Evolutionary conservation across 2,888 invertebrate genomes (phyloP).

Genomic region (Hyposoter dolosus): DNA sequence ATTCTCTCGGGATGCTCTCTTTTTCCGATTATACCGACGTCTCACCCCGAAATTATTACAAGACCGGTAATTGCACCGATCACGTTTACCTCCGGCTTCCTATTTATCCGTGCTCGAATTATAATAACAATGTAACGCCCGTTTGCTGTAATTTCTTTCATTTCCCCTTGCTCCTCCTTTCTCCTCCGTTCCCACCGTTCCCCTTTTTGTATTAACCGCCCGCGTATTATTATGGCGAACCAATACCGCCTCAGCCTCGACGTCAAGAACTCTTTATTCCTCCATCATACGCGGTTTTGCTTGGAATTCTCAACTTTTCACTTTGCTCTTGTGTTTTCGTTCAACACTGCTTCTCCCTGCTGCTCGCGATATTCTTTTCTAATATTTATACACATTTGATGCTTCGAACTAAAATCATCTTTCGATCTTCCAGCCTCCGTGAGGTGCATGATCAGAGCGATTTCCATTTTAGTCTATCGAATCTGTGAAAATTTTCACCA

Average conservation of each 20-base stretch:
- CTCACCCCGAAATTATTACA: constrained; percentile 80
- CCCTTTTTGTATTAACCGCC: constrained; percentile 40
- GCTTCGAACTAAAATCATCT: background rate
- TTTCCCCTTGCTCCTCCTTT: constrained; percentile 40
- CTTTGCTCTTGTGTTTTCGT: background rate
- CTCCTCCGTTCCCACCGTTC: constrained; percentile 2
- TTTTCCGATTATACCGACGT: constrained; percentile 55
- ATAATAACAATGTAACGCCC: constrained; percentile 84
- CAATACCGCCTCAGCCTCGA: constrained; percentile 33
- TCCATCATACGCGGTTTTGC: background rate
- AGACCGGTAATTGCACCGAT: constrained; percentile 84
- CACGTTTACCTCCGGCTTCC: constrained; percentile 82
- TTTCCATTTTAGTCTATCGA: background rate
- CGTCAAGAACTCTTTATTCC: constrained; percentile 10
- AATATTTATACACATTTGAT: background rate
- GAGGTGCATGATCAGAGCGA: background rate
- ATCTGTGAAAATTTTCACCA: background rate
- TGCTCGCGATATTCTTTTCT: background rate
- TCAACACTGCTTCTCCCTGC: background rate
- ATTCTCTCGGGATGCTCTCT: constrained; percentile 72
- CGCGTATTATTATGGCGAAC: constrained; percentile 54
- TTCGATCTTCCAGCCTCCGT: background rate
- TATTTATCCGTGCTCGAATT: constrained; percentile 83
- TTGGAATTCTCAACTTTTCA: constrained; percentile 23
- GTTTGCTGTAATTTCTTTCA: constrained; percentile 67